phyloP scores from a whole-genome alignment of 2,888 invertebrate species.

The Aphodius granarius region DNA sequence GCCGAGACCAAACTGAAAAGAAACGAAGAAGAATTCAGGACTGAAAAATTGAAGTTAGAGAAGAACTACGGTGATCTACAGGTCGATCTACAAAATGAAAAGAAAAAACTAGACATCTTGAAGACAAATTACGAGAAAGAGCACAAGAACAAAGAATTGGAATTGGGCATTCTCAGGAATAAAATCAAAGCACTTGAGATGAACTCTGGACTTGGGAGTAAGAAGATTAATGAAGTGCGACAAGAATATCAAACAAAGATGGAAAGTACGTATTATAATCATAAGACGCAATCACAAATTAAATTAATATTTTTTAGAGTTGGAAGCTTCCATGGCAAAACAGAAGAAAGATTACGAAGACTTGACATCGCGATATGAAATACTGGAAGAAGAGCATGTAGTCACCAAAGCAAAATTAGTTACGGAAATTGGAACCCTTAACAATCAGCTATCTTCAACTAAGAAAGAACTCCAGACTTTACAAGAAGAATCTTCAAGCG shows the following conservation, averaged over 20 bases:
- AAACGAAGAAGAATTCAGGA: constrained; percentile 63
- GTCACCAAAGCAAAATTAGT: constrained; percentile 80
- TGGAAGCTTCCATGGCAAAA: constrained; percentile 67
- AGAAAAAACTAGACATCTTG: constrained; percentile 68
- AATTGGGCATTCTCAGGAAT: constrained; percentile 73
- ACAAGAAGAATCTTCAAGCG: constrained; percentile 63
- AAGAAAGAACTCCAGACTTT: constrained; percentile 66
- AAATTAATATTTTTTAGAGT: constrained; percentile 54
- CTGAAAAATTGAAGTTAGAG: constrained; percentile 66
- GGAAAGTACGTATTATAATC: constrained; percentile 61
- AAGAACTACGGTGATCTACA: constrained; percentile 63
- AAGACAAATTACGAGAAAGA: constrained; percentile 74
- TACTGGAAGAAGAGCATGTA: constrained; percentile 82
- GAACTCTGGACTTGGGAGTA: constrained; percentile 60
- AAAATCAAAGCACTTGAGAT: constrained; percentile 70
- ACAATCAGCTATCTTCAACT: constrained; percentile 57
- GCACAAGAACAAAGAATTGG: constrained; percentile 74
- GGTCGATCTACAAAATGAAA: constrained; percentile 64
- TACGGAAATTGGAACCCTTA: constrained; percentile 78
- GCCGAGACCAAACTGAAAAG: constrained; percentile 61
- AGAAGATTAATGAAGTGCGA: constrained; percentile 67
- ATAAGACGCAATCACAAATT: neutral
- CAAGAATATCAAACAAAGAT: constrained; percentile 68
- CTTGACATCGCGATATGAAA: constrained; percentile 79
- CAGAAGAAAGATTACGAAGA: constrained; percentile 78